Conservation (phyloP, 1,140 invertebrate genomes). For the Phymastichus coffea region DNA sequence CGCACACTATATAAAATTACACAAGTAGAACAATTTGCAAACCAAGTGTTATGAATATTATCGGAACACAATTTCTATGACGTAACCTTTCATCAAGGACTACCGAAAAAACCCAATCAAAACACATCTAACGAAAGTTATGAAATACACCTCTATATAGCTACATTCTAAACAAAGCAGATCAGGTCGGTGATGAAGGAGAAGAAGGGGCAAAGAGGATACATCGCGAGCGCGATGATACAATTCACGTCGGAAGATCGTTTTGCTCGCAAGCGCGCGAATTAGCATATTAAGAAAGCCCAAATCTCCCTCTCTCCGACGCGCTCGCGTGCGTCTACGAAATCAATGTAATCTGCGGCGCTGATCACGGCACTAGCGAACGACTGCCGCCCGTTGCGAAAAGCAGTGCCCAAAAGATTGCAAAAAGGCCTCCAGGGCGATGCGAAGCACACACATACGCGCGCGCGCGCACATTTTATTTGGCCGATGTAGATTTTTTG, state of each 20-base stretch:
- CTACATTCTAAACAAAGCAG: too few relatives aligned
- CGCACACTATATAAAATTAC: too few relatives aligned
- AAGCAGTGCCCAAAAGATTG: not conserved
- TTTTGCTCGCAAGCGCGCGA: not conserved
- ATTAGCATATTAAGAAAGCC: conserved; percentile 28
- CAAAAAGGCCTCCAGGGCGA: conserved; percentile 1
- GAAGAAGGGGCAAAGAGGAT: not conserved
- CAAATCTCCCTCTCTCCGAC: not conserved
- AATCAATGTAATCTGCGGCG: conserved; percentile 17
- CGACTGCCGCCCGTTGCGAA: not conserved
- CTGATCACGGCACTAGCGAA: conserved; percentile 1
- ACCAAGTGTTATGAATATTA: too few relatives aligned
- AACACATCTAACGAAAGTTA: too few relatives aligned
- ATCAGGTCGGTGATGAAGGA: not conserved
- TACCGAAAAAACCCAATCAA: too few relatives aligned
- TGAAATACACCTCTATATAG: too few relatives aligned
- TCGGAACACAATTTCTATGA: too few relatives aligned
- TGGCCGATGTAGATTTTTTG: too few relatives aligned
- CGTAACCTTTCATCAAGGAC: too few relatives aligned
- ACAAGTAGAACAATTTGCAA: too few relatives aligned
- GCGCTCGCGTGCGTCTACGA: not conserved
- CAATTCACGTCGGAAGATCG: conserved; percentile 9
- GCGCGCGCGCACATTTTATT: not conserved
- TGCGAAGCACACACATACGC: too few relatives aligned
- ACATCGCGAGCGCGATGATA: not conserved